Evolutionary conservation across 2,888 invertebrate species (phyloP), one percentile per base, ranked within the genome.

Genomic region (Pedicia rivosa): DNA sequence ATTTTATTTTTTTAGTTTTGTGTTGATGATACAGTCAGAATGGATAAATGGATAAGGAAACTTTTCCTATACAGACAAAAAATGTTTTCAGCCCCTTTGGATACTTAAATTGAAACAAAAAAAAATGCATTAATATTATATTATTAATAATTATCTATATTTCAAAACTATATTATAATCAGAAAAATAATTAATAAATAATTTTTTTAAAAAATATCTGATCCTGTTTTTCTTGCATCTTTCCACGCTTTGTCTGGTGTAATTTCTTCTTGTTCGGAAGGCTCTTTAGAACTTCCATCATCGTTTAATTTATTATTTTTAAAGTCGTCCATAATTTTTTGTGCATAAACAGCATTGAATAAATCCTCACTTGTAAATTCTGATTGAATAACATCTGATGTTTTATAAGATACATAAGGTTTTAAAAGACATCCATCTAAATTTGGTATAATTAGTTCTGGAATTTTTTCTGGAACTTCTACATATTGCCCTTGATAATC

Each of bases 401-500:
- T 69, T 57, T 72, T 74, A 57, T 95, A 97, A 0, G 92, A 86
- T 0, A 97, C 95, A 50, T 98, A 98, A 0, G 97, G 91, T 57
- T 88, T 90, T 14, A 98, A 62, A 62, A 78, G 64, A 52, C 80
- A 97, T 45, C 67, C 74, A 43, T 69, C 75, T 16, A 98, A 62
- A 57, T 92, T 78, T 1, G 97, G 97, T 3, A 97, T 94, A 39
- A 97, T 73, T 12, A 97, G 55, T 54, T 94, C 83, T 0, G 95
- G 92, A 44, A 88, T 72, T 77, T 78, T 90, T 66, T 95, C 94
- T 2, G 82, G 80, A 4, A 95, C 64, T 10, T 55, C 48, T 2
- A 73, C 56, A 51, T 67, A 79, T 44, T 66, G 64, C 1, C 69
- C 71, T 33, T 70, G 62, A 4, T 68, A 45, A 4, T 39, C 47